These are phyloP conservation scores for Chlorops oryzae DNA, from an alignment of 1,140 invertebrate species.

Conservation along the genomic window DNA sequence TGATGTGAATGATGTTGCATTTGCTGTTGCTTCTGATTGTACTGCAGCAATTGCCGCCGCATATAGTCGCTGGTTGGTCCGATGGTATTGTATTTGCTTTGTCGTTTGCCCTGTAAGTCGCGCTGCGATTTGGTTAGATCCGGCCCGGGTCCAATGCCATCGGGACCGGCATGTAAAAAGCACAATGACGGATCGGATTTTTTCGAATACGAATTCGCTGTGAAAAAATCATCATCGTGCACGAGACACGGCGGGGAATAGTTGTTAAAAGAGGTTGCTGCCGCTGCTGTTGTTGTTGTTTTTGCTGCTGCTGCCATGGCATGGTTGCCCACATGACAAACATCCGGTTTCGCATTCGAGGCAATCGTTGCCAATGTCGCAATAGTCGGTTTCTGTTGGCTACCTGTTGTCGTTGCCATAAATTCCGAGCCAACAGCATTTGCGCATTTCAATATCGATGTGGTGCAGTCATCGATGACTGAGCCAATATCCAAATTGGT, in stretches of 20 bases:
- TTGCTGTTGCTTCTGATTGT: slow-evolving; percentile 33
- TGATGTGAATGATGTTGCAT: slow-evolving; percentile 36
- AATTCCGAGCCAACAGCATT: slow-evolving; percentile 15
- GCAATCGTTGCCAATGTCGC: slow-evolving; percentile 5
- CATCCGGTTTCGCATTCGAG: slow-evolving; percentile 27
- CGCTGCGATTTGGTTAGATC: slow-evolving; percentile 11
- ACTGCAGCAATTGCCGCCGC: slow-evolving; percentile 33
- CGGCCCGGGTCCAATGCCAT: not conserved
- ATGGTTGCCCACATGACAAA: slow-evolving; percentile 25
- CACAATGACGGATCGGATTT: slow-evolving; percentile 40
- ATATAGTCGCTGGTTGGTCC: slow-evolving; percentile 42
- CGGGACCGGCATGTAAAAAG: slow-evolving; percentile 23
- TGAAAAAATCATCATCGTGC: slow-evolving; percentile 36
- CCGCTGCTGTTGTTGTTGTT: slow-evolving; percentile 6
- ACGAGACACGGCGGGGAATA: slow-evolving; percentile 29
- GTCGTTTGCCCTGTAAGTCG: slow-evolving; percentile 11
- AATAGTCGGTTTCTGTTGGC: slow-evolving; percentile 7
- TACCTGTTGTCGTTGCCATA: slow-evolving; percentile 9
- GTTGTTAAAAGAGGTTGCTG: slow-evolving; percentile 10
- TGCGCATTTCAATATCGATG: slow-evolving; percentile 38
- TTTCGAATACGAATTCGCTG: slow-evolving; percentile 38
- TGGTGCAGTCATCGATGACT: slow-evolving; percentile 38
- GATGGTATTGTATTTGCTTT: slow-evolving; percentile 43
- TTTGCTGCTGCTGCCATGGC: slow-evolving; percentile 9
- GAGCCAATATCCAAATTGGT: slow-evolving; percentile 12